Evolutionary conservation across 1,140 invertebrate species (phyloP), one percentile per base, ranked within the genome.

Genomic region (Drosophila biarmipes): DNA sequence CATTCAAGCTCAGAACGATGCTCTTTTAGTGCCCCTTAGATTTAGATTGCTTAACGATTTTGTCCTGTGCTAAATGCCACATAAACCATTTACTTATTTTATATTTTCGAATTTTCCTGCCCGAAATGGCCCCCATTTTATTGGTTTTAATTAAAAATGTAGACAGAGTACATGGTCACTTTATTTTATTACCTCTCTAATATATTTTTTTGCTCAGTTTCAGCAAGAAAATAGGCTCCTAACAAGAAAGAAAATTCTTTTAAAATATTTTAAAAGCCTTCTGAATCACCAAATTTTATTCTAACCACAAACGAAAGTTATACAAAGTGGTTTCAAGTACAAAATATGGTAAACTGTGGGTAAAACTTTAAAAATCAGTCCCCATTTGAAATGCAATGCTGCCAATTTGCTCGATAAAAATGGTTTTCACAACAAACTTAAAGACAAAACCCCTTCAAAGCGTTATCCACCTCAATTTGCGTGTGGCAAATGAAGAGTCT

Each of bases 31-130:
- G 40, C 42, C 17, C 29, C 15, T 21, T 40, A 42, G 24, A 40
- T 54, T 40, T 40, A 42, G n/a, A 31, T 12, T 40, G 35, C 21
- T 21, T 31, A 52, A 52, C 42, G 42, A 43, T 10, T 21, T 19
- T 19, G 40, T 42, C 15, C 40, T 42, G 15, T 42, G 40, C 15
- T 42, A 42, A 42, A 42, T 42, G 15, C 40, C 40, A 42, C 40
- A 42, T 19, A 19, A 42, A 42, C 40, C 40, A 42, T 42, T 17
- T 42, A 42, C 3, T 17, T 43, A 43, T 43, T 43, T 43, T 43
- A 21, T 19, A 6, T 21, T 19, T 21, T 43, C 11, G 5, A 12
- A 21, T 19, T 43, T 43, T 21, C 10, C 19, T 6, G 2, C 6
- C 11, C 19, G 10, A 43, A 21, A 43, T 21, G 17, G 19, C 42